Base-by-base conservation (phyloP, 2,113 vertebrate genomes). In the Anarhynchus alexandrinus region DNA sequence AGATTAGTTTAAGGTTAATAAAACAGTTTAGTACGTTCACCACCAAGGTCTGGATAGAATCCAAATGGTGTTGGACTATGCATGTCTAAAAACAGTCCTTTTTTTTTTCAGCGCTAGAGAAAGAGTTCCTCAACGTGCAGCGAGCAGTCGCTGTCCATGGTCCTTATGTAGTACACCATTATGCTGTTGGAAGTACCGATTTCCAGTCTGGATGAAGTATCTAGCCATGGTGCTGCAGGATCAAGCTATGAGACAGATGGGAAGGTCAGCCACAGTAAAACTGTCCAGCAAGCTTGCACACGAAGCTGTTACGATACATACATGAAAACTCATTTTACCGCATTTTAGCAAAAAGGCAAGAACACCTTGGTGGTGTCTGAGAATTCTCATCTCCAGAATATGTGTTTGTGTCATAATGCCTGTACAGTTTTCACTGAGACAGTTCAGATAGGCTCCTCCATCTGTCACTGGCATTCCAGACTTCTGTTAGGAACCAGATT, bases 41-140 rank as follows among this genome's bases (percentile, higher is more conserved):
- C 34, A 47, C 30, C 23, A 62, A 15, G 10, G 11, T 51, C 51
- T 40, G 25, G 16, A 9, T 40, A 43, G 16, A 64, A 85, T 29
- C 16, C 30, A 29, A 23, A 4, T 7, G 7, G 12, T 71, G 51
- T 20, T 55, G 51, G 71, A 54, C 38, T 59, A 59, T 3, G 17
- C n/a, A 18, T 10, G 40, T 34, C 11, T 71, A 52, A 89, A 89
- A 81, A 1, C 7, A 55, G 12, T 8, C 8, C 10, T 4, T 26
- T 4, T 26, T 4, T 26, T 59, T 51, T 43, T 5, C n/a, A 54
- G 4, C 1, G 2, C 7, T 30, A 17, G 4, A 55, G 9, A 2
- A 1, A 0, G 6, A 58, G 4, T 26, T 34, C 19, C 13, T 4
- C 10, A 9, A 19, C 12, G 2, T 19, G 25, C 20, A 52, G 54